A percentile compares a stretch with the other conserved stretches of the same genome.
Evolutionary conservation across 2,797 vertebrate genomes (phyloP).

Genomic region (Lacerta agilis): DNA sequence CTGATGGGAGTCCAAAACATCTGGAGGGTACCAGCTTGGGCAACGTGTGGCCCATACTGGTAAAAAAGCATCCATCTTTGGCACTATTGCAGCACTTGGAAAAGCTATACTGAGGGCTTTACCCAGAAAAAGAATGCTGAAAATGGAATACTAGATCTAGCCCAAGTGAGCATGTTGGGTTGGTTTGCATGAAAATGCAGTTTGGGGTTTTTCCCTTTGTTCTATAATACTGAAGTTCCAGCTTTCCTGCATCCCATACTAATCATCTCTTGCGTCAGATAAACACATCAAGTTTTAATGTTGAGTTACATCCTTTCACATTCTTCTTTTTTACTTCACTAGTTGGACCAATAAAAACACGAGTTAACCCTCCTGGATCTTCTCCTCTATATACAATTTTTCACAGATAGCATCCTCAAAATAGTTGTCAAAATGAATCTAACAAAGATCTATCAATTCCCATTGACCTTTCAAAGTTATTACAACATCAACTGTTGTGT

Average conservation of each 20-base stretch:
- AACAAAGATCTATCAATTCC: background rate
- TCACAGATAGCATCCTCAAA: background rate
- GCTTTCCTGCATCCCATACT: background rate
- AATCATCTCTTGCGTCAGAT: background rate
- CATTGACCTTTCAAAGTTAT: constrained; percentile 5
- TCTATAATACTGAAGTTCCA: background rate
- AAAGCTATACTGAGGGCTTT: background rate
- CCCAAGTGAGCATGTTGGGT: background rate
- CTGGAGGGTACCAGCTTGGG: no score
- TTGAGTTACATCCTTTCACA: background rate
- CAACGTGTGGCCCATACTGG: background rate
- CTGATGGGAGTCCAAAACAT: no score
- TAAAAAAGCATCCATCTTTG: background rate
- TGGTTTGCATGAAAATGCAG: background rate
- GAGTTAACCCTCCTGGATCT: background rate
- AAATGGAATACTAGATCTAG: background rate
- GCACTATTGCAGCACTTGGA: background rate
- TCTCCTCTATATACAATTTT: background rate
- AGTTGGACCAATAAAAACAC: background rate
- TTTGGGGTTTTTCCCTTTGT: background rate
- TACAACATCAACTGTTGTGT: background rate
- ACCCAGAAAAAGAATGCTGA: background rate
- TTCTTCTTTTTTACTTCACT: background rate
- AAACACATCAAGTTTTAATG: constrained; percentile 37
- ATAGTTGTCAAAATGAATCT: background rate